Evolutionary conservation across 2,797 vertebrate species (phyloP).

Genomic region (Spondyliosoma cantharus): DNA sequence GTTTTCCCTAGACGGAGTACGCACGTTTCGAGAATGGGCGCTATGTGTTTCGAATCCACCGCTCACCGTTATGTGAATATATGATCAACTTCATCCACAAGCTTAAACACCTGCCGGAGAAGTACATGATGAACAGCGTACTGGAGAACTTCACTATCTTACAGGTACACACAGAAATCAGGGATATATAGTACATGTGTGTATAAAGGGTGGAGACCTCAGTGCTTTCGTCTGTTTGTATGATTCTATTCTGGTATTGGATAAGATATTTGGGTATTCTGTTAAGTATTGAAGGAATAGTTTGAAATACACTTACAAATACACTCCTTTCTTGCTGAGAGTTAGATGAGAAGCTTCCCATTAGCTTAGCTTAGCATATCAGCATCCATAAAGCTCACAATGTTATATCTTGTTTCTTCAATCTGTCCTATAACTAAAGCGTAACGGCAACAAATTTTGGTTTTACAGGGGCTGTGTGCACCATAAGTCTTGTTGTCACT

Average conservation of each 20-base stretch:
- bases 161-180: slow-evolving; percentile 83
- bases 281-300: background rate
- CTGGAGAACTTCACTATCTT: slow-evolving; percentile 98
- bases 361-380: background rate
- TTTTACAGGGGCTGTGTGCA: background rate
- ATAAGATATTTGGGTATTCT: background rate
- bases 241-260: background rate
- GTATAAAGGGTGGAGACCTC: background rate
- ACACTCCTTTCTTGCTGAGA: background rate
- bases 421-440: too few relatives aligned
- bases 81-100: slow-evolving; percentile 99
- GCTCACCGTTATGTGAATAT: slow-evolving; percentile 96
- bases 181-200: background rate
- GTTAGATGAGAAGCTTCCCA: background rate
- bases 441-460: too few relatives aligned
- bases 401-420: too few relatives aligned
- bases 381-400: background rate
- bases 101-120: slow-evolving; percentile 96
- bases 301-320: background rate
- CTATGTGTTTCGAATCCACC: slow-evolving; percentile 94
- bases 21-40: slow-evolving; percentile 92
- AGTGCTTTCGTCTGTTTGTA: background rate
- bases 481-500: too few relatives aligned
- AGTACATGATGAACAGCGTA: slow-evolving; percentile 99
- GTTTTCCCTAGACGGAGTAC: slow-evolving; percentile 89